A percentile compares a stretch with the other conserved stretches of the same genome.
Evolutionary conservation across 1,140 invertebrate species (phyloP).

Genomic region (Calephelis nemesis): DNA sequence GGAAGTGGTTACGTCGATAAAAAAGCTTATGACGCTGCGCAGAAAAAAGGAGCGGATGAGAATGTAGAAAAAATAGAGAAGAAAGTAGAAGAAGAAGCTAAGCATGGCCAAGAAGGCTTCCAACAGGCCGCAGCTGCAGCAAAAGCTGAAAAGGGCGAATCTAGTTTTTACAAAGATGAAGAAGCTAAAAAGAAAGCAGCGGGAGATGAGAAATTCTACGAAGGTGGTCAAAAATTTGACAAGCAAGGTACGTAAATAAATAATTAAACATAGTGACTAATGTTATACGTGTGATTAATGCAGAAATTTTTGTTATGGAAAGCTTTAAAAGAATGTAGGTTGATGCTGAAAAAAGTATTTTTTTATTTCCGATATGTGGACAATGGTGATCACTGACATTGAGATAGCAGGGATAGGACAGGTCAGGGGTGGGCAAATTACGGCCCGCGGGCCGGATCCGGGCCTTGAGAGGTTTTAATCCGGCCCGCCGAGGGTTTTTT

Average conservation of each 20-base stretch:
- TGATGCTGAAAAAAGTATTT: too few relatives aligned
- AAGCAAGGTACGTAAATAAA: slow-evolving; percentile 72
- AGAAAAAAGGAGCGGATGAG: slow-evolving; percentile 78
- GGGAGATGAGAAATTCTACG: slow-evolving; percentile 80
- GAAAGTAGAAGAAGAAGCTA: slow-evolving; percentile 75
- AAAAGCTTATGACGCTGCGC: slow-evolving; percentile 77
- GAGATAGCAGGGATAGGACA: too few relatives aligned
- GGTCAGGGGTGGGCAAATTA: too few relatives aligned
- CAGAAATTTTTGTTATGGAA: too few relatives aligned
- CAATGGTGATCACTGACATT: too few relatives aligned
- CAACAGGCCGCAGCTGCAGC: slow-evolving; percentile 71
- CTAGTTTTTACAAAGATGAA: slow-evolving; percentile 79
- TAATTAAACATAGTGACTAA: too few relatives aligned
- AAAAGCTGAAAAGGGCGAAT: slow-evolving; percentile 78
- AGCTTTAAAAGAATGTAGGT: too few relatives aligned
- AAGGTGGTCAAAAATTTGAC: slow-evolving; percentile 78
- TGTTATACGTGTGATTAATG: too few relatives aligned
- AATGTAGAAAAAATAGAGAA: slow-evolving; percentile 77
- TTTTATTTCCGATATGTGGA: too few relatives aligned
- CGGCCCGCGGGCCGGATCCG: too few relatives aligned
- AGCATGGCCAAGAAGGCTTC: slow-evolving; percentile 78
- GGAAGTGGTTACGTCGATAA: slow-evolving; percentile 77
- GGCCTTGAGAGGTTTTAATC: too few relatives aligned
- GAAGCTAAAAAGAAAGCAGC: slow-evolving; percentile 79
- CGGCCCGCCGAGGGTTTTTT: too few relatives aligned